Evolutionary conservation across 2,113 vertebrate genomes (phyloP).

Genomic region (Protobothrops mucrosquamatus): DNA sequence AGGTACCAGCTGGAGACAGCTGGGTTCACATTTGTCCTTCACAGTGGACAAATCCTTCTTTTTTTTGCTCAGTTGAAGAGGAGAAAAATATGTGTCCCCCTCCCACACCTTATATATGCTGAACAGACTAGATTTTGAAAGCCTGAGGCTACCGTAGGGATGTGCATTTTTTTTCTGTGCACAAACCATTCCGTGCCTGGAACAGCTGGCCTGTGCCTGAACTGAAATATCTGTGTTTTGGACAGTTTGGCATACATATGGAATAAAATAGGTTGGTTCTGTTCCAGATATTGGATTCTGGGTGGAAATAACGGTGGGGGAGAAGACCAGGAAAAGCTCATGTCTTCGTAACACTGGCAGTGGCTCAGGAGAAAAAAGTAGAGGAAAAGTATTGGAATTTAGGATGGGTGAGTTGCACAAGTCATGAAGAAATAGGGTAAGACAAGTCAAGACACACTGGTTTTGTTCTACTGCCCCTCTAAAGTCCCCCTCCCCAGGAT

Average conservation of each 20-base stretch:
- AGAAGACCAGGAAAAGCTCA: neutral
- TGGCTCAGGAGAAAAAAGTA: neutral
- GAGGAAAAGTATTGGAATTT: neutral
- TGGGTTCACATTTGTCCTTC: neutral
- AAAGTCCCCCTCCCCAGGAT: neutral
- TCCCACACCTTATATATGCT: neutral
- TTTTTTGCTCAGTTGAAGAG: neutral
- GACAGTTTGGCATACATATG: neutral
- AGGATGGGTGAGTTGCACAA: neutral
- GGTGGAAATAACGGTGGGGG: neutral
- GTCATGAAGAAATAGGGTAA: neutral
- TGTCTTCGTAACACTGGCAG: neutral
- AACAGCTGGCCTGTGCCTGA: neutral
- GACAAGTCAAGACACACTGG: neutral
- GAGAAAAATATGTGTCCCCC: neutral
- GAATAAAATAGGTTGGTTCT: neutral
- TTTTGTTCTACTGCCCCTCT: neutral
- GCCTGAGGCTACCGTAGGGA: neutral
- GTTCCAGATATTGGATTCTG: neutral
- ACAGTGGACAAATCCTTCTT: rapidly evolving
- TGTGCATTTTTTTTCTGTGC: neutral
- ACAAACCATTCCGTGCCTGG: neutral
- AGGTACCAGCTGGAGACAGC: neutral
- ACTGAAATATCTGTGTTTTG: neutral
- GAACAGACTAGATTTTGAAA: neutral